Percentiles rank a stretch among this genome's conserved stretches.
phyloP scores from a whole-genome alignment of 1,140 invertebrate genomes.

The Drosophila sproati region DNA sequence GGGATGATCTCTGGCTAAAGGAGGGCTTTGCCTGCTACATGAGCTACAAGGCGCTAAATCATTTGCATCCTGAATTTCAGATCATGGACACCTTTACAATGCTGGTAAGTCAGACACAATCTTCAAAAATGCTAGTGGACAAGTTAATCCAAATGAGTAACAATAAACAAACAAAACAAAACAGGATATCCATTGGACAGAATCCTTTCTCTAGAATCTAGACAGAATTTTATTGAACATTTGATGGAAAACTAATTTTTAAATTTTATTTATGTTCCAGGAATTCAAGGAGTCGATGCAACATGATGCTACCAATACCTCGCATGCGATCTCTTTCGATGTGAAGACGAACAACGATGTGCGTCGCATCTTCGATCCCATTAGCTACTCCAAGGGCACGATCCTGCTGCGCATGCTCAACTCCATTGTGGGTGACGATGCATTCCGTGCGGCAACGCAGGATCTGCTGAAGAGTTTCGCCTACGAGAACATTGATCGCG shows the following conservation, averaged over 20 bases:
- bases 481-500: conserved; percentile 89
- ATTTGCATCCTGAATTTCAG: conserved; percentile 89
- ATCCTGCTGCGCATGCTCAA: conserved; percentile 93
- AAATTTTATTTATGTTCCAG: not conserved
- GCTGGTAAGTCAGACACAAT: conserved; percentile 70
- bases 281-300: conserved; percentile 90
- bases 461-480: conserved; percentile 87
- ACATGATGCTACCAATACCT: conserved; percentile 90
- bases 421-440: conserved; percentile 89
- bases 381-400: conserved; percentile 94
- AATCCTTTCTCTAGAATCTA: too few species aligned
- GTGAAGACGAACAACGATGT: conserved; percentile 91
- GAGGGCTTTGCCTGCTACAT: conserved; percentile 93
- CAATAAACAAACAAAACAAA: too few species aligned
- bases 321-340: conserved; percentile 89
- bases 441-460: conserved; percentile 89
- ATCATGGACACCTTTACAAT: conserved; percentile 92
- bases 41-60: conserved; percentile 88
- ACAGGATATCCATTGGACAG: too few species aligned
- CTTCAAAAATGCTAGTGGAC: too few species aligned
- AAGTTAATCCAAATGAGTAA: too few species aligned
- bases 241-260: too few species aligned
- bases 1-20: conserved; percentile 93
- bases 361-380: conserved; percentile 92
- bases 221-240: too few species aligned